Base-by-base conservation (phyloP, 2,113 vertebrate species). In the Rhabdornis inornatus region DNA sequence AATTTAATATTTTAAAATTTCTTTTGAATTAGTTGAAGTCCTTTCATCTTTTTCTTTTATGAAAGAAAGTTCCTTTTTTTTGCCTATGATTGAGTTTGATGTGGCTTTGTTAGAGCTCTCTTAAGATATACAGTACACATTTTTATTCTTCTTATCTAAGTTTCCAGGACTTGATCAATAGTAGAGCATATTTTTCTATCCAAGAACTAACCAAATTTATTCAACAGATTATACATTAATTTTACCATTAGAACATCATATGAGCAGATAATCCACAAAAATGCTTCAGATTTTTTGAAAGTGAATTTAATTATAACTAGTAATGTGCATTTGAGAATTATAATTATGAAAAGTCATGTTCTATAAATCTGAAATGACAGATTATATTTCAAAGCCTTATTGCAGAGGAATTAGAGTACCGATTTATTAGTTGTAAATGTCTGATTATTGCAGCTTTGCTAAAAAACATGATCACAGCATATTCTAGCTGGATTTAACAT, bases 371-470 rank as follows among this genome's bases (percentile, higher is more conserved):
- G 96, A 97, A 98, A 98, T 95, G 98, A 97, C 97, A 98, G 97
- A 98, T 98, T 98, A 97, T 97, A 97, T 98, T 98, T 98, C 97
- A 97, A 97, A 98, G 97, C 96, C 97, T 98, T 98, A 98, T 97
- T 97, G 97, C 96, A 83, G 83, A 96, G 95, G 98, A 98, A 98
- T 98, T 98, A 98, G 95, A 97, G 90, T 75, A 82, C 96, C 30
- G 91, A 97, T 98, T 98, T 98, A 98, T 98, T 98, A 97, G 97
- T 98, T 97, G 97, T 98, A 98, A 98, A 97, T 96, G 97, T 98
- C 94, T 95, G 97, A 97, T 97, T 97, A 98, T 97, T 97, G 92
- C 90, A 95, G 97, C 97, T 98, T 98, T 98, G 95, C 97, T 97
- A 89, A 91, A 94, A 97, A 97, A 97, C 90, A 94, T 5, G 82